Conservation (phyloP, 2,113 vertebrate genomes). For the Oenanthe melanoleuca region DNA sequence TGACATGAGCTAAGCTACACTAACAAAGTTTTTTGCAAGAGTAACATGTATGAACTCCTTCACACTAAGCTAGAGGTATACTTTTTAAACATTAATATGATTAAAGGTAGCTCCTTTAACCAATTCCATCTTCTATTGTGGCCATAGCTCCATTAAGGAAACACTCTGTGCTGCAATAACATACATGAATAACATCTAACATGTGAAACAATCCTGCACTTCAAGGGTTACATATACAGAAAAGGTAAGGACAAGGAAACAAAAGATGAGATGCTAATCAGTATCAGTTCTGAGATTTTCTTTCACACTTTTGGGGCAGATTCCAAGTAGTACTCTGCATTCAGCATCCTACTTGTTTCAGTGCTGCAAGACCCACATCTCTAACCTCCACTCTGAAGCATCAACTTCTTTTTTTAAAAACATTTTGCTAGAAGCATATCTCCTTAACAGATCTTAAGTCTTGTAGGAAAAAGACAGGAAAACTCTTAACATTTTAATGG, state of each 20-base stretch:
- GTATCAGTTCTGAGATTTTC: background rate
- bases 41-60: background rate
- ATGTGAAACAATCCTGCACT: background rate
- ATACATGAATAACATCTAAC: background rate
- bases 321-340: background rate
- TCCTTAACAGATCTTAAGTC: background rate
- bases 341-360: background rate
- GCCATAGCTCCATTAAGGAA: background rate
- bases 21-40: background rate
- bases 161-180: background rate
- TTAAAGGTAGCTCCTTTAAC: background rate
- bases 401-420: background rate
- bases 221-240: background rate
- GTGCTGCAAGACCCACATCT: fast-evolving
- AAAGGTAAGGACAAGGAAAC: background rate
- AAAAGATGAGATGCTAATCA: background rate
- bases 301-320: background rate
- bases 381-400: background rate
- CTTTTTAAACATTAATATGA: background rate
- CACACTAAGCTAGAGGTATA: background rate
- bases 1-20: background rate
- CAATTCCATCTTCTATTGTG: background rate
- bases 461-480: background rate
- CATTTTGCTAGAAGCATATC: background rate
- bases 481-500: background rate